These are phyloP conservation scores for Toxotes chatareus DNA, from an alignment of 2,113 vertebrate genomes.

Conservation along the genomic window DNA sequence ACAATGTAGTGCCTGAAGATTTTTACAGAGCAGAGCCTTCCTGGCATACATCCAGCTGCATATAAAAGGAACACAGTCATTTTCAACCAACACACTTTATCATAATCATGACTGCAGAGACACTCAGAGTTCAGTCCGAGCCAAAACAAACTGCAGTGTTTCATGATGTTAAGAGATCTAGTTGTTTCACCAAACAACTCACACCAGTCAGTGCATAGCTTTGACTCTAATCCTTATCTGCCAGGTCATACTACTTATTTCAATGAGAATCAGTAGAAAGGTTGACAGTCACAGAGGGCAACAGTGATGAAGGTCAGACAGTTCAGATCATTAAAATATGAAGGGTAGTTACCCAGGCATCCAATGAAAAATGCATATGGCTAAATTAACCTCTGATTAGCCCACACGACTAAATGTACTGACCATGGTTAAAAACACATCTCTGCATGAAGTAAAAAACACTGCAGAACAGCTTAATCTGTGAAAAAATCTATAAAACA, in stretches of 20 bases:
- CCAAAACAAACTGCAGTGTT: neutral
- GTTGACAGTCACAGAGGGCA: neutral
- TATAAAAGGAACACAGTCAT: neutral
- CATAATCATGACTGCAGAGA: constrained; percentile 15
- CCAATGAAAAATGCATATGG: neutral
- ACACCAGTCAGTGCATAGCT: neutral
- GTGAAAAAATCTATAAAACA: neutral
- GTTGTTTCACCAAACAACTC: constrained; percentile 8
- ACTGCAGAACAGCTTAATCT: neutral
- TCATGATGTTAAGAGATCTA: constrained; percentile 14
- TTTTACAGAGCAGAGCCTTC: neutral
- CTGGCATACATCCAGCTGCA: constrained; percentile 7
- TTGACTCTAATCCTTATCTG: neutral
- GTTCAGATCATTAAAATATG: constrained; percentile 13
- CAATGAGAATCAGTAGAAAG: neutral
- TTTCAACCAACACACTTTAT: constrained; percentile 16
- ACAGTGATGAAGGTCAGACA: constrained; percentile 1
- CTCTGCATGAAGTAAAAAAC: neutral
- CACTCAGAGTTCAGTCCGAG: neutral
- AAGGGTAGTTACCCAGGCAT: constrained; percentile 17
- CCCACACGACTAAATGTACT: neutral
- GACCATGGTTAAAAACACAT: neutral
- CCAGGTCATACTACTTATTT: neutral
- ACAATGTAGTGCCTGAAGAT: neutral
- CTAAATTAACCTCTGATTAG: constrained; percentile 18